Conservation (phyloP, 92 coral and sea anemone genomes). For the Heteractis magnifica region DNA sequence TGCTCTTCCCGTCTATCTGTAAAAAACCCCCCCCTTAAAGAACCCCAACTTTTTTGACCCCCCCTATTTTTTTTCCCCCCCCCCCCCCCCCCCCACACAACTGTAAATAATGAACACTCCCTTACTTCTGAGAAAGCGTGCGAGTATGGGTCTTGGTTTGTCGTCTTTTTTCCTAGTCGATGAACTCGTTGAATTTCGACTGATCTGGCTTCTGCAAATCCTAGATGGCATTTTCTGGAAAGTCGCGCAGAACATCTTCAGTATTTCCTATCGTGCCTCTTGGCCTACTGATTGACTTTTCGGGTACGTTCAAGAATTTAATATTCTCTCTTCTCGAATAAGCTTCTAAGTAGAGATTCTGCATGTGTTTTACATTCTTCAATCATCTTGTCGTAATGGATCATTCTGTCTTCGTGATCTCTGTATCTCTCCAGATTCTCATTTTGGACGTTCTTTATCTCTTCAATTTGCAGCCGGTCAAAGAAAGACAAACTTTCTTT, state of each 20-base stretch:
- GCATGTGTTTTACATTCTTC: not conserved
- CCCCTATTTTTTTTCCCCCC: too few species aligned
- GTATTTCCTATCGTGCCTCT: not conserved
- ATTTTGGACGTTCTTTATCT: not conserved
- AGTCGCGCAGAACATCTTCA: not conserved
- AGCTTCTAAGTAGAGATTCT: not conserved
- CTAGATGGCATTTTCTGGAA: not conserved
- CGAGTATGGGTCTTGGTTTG: not conserved
- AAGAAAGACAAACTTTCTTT: not conserved
- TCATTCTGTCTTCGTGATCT: not conserved
- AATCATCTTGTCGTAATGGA: not conserved
- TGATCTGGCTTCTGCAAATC: not conserved
- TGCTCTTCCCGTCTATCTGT: too few species aligned
- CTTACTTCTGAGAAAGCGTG: not conserved
- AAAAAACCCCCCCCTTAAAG: too few species aligned
- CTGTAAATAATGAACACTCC: too few species aligned
- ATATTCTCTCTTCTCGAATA: not conserved
- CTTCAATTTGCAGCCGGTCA: not conserved
- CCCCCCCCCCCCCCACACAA: too few species aligned
- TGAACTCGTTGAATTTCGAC: not conserved
- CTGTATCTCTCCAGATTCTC: not conserved
- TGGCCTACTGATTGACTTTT: not conserved
- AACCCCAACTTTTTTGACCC: too few species aligned
- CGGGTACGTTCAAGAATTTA: not conserved
- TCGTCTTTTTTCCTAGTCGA: not conserved